Evolutionary conservation across 2,888 invertebrate genomes (phyloP).

Genomic region (Choreutis nemorana): DNA sequence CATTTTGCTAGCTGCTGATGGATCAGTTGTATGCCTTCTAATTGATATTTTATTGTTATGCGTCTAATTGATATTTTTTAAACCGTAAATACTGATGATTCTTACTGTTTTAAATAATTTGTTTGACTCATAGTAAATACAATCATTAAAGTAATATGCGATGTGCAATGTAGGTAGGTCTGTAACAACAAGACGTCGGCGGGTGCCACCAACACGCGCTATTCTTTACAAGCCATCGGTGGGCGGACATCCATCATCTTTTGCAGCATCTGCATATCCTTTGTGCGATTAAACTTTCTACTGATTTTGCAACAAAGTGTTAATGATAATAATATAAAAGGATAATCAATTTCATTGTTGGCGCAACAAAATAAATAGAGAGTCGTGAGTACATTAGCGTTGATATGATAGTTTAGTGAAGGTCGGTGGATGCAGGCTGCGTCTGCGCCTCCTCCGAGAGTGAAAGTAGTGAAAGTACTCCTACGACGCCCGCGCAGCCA

Average conservation of each 20-base stretch:
- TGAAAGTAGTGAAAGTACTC: slow-evolving; percentile 62
- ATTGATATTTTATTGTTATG: too few relatives aligned
- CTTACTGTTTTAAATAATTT: too few relatives aligned
- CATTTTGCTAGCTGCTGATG: too few relatives aligned
- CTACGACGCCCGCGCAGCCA: slow-evolving; percentile 12
- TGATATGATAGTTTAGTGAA: slow-evolving; percentile 28
- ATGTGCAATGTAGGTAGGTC: not conserved
- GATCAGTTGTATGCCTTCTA: too few relatives aligned
- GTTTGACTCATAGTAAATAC: too few relatives aligned
- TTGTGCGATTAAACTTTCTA: slow-evolving; percentile 48
- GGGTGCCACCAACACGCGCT: slow-evolving; percentile 45
- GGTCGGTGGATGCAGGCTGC: slow-evolving; percentile 24
- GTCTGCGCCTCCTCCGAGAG: slow-evolving; percentile 25
- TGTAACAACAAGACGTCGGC: slow-evolving; percentile 16
- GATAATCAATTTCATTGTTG: slow-evolving; percentile 47
- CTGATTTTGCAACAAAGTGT: slow-evolving; percentile 43
- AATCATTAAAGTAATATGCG: too few relatives aligned
- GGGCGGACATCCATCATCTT: slow-evolving; percentile 56
- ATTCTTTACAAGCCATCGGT: slow-evolving; percentile 31
- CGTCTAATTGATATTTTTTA: too few relatives aligned
- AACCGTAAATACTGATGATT: too few relatives aligned
- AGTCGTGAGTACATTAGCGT: slow-evolving; percentile 27
- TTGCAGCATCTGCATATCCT: slow-evolving; percentile 37
- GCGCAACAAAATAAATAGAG: slow-evolving; percentile 57
- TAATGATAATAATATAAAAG: slow-evolving; percentile 44